Base-by-base conservation (phyloP, 2,113 vertebrate species). In the Urocolius indicus region DNA sequence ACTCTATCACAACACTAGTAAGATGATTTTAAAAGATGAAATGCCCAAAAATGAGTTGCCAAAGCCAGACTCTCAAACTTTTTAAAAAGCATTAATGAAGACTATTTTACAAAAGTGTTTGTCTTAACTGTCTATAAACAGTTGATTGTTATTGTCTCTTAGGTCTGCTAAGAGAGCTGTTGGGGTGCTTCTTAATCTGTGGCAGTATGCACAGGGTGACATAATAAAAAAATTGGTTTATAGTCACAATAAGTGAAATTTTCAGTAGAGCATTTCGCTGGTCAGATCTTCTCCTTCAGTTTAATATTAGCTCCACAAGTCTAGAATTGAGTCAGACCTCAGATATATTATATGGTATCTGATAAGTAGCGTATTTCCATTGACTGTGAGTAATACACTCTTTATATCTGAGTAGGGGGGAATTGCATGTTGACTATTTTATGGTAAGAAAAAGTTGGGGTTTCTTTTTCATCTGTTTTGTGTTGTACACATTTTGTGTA, bases 401-500 rank as follows among this genome's bases (percentile, higher is more conserved):
- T 72, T 78, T 94, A 71, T 95, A 77, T 93, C 74, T 65, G 87
- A 90, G 73, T 89, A 52, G 57, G 21, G 62, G 45, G 23, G 38
- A 36, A 91, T 29, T 87, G 72, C 80, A 73, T 94, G 84, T 90
- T 88, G 49, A 91, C 54, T 91, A 92, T 95, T 87, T 88, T 79
- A 71, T 83, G 84, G 61, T 91, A 88, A 94, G 74, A 87, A 86
- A 82, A 91, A 87, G 32, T 34, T 94, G 86, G 51, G 59, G 38
- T 84, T 96, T 88, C 85, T 84, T 96, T 94, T 93, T 80, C 54
- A 29, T 94, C 38, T 83, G 27, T 95, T 93, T 92, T 91, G 16
- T 89, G 86, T 95, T 92, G 96, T 96, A 93, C 95, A 91, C 89
- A 10, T 84, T 83, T 69, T 87, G 90, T 94, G 92, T 95, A 89